A percentile compares a stretch with the other conserved stretches of the same genome.
Evolutionary conservation across 1,140 invertebrate species (phyloP).

Genomic region (Acromyrmex heyeri): DNA sequence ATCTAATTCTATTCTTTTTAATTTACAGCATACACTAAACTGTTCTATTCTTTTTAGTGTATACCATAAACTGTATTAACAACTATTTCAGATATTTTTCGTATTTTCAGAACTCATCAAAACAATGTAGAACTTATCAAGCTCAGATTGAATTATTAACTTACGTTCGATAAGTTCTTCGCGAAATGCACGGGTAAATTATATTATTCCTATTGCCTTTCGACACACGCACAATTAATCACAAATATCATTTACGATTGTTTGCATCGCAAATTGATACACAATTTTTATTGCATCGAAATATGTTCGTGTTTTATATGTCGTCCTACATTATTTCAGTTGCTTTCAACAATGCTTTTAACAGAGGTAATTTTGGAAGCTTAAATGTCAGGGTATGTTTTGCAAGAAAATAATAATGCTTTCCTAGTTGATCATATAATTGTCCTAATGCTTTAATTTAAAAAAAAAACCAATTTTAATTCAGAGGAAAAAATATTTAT

Average conservation of each 20-base stretch:
- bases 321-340: not conserved
- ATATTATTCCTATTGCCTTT: not conserved
- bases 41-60: not conserved
- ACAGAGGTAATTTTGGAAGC: not conserved
- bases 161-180: conserved; percentile 8
- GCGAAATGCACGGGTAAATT: conserved; percentile 11
- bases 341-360: conserved; percentile 22
- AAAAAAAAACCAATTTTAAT: not conserved
- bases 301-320: conserved; percentile 7
- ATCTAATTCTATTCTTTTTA: too few species aligned
- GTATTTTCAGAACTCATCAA: conserved; percentile 50
- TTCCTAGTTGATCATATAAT: not conserved
- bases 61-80: not conserved
- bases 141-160: conserved; percentile 9
- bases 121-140: not conserved
- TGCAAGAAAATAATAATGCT: conserved; percentile 13
- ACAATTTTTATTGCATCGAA: not conserved
- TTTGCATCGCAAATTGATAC: not conserved
- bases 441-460: not conserved
- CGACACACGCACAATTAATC: not conserved
- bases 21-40: too few species aligned
- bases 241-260: not conserved
- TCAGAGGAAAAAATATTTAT: not conserved
- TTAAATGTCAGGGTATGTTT: not conserved
- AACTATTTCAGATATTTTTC: conserved; percentile 41